Conservation (phyloP, 1,140 invertebrate genomes). For the Saccostrea glomerata region DNA sequence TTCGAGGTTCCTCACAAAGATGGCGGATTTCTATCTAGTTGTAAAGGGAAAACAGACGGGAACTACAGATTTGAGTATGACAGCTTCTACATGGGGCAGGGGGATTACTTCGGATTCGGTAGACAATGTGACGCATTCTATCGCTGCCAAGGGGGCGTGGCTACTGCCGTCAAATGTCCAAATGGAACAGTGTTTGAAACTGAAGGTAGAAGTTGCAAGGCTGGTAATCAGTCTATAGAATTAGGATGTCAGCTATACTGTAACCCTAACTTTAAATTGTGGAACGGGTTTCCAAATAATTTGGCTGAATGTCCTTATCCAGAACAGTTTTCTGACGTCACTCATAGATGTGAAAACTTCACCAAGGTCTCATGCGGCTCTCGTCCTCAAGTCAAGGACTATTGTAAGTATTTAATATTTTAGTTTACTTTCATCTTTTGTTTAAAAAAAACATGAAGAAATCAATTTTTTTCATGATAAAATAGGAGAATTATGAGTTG, state of each 20-base stretch:
- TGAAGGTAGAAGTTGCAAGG: not conserved
- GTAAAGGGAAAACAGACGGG: not conserved
- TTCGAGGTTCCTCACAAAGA: not conserved
- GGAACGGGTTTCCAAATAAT: not conserved
- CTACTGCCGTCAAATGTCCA: conserved; percentile 7
- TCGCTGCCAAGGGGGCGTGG: not conserved
- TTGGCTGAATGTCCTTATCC: conserved; percentile 32
- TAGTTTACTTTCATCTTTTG: too few species aligned
- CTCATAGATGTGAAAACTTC: conserved; percentile 28
- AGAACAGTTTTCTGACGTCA: not conserved
- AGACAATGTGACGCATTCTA: conserved; percentile 37
- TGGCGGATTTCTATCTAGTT: not conserved
- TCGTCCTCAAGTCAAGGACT: not conserved
- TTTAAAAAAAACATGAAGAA: too few species aligned
- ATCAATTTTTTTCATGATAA: too few species aligned
- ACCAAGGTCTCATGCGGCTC: not conserved
- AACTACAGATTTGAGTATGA: conserved; percentile 2
- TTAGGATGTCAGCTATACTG: not conserved
- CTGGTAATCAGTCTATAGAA: not conserved
- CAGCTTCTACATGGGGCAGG: not conserved
- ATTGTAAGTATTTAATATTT: not conserved
- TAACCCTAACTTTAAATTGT: not conserved
- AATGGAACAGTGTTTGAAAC: not conserved
- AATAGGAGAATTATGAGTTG: too few species aligned
- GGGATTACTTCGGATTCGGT: not conserved